These are phyloP conservation scores for Xiphophorus maculatus DNA, from an alignment of 2,113 vertebrate species.

Conservation along the genomic window DNA sequence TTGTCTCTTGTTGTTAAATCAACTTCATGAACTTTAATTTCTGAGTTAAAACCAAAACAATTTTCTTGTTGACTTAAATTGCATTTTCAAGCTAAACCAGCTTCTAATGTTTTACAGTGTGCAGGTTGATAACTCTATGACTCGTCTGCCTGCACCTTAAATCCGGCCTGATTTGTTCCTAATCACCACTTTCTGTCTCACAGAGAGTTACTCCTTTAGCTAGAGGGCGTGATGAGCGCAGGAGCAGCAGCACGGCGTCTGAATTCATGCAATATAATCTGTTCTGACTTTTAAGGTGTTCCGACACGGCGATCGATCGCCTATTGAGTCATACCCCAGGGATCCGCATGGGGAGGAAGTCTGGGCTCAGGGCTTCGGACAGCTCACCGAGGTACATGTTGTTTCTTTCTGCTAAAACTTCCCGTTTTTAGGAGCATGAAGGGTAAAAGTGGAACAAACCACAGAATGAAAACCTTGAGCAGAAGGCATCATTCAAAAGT, in stretches of 20 bases:
- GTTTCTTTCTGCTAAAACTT: background rate
- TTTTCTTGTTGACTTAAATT: too few relatives aligned
- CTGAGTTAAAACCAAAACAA: too few relatives aligned
- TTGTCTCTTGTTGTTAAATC: too few relatives aligned
- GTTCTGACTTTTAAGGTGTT: conserved; percentile 79
- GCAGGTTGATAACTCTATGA: conserved; percentile 34
- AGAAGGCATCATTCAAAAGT: too few relatives aligned
- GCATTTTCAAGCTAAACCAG: too few relatives aligned
- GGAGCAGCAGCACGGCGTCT: background rate
- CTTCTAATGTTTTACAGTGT: too few relatives aligned
- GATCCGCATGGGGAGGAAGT: conserved; percentile 82
- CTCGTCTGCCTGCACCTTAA: conserved; percentile 16
- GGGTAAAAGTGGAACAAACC: background rate
- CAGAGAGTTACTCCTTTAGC: conserved; percentile 10
- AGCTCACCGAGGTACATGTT: conserved; percentile 85
- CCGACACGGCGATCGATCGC: conserved; percentile 87
- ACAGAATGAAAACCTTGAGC: background rate
- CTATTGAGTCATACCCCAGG: conserved; percentile 83
- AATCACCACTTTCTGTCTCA: conserved; percentile 30
- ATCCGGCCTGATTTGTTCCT: conserved; percentile 20
- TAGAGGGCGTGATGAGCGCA: conserved; percentile 15
- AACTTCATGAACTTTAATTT: too few relatives aligned
- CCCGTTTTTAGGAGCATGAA: background rate
- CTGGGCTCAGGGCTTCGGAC: conserved; percentile 86
- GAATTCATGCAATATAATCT: conserved; percentile 33